Base-by-base conservation (phyloP, 2,888 invertebrate species). In the Gastrophysa polygoni region DNA sequence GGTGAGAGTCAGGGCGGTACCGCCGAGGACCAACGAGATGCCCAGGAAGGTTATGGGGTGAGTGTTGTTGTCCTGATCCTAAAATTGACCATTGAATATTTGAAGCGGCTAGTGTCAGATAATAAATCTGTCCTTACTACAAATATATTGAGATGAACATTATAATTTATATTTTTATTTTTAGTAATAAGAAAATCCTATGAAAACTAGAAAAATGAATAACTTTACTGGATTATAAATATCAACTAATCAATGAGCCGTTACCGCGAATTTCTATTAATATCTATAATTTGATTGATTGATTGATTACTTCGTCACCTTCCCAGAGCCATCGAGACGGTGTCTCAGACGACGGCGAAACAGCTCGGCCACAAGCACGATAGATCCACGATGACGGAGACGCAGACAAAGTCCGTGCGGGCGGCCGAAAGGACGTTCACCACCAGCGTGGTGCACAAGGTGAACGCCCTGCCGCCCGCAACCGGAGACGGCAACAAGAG, bases 341-440 rank as follows among this genome's bases (percentile, higher is more conserved):
- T n/a, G n/a, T n/a, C 47, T 8, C 18, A 16, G 5, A 3, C 20
- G 11, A 4, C 10, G 11, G 16, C 17, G 29, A 29, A 29, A 24
- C n/a, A 10, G 57, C 17, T 11, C 24, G 11, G 18, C 20, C 24
- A 20, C 20, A 57, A 44, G 29, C 28, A 24, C 10, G 62, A 62
- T 21, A 58, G 61, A 47, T 32, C 46, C 5, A 66, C 59, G 2
- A 63, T 63, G 63, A 66, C 66, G n/a, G 66, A 66, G n/a, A n/a
- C n/a, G n/a, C n/a, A n/a, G n/a, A n/a, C n/a, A n/a, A n/a, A n/a
- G n/a, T n/a, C n/a, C n/a, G n/a, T n/a, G n/a, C n/a, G n/a, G n/a
- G n/a, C n/a, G n/a, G n/a, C n/a, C n/a, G 59, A 63, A 5, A 52
- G n/a, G 3, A 55, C 47, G 28, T 66, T 46, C 38, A 59, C 59